Evolutionary conservation across 2,113 vertebrate species (phyloP).

Genomic region (Toxotes chatareus): DNA sequence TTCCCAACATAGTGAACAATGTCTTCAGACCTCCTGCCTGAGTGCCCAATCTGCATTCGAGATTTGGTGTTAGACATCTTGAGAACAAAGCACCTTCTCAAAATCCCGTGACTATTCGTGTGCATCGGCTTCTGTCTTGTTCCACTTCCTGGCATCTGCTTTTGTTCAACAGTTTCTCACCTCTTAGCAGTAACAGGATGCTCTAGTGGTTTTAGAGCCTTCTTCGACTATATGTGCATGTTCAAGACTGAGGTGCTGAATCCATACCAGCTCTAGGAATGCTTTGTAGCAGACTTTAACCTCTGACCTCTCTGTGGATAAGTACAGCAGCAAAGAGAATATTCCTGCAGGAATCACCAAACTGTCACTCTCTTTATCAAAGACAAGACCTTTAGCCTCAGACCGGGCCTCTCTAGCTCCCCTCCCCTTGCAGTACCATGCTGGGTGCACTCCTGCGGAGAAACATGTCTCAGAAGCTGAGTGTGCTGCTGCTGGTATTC

Average conservation of each 20-base stretch:
- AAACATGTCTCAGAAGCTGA: constrained; percentile 97
- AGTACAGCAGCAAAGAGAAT: neutral
- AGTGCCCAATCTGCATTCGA: neutral
- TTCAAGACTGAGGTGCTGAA: neutral
- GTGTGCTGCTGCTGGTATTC: constrained; percentile 91
- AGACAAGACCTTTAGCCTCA: constrained; percentile 7
- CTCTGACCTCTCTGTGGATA: constrained; percentile 26
- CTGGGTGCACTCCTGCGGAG: constrained; percentile 90
- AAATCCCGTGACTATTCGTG: constrained; percentile 24
- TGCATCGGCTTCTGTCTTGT: neutral
- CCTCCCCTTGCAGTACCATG: constrained; percentile 81
- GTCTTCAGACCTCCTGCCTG: constrained; percentile 25
- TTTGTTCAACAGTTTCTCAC: constrained; percentile 20
- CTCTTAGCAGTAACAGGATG: constrained; percentile 15
- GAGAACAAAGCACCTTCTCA: constrained; percentile 19
- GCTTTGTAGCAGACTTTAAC: constrained; percentile 20
- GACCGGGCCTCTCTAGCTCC: neutral
- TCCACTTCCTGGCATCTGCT: constrained; percentile 41
- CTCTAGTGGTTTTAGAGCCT: neutral
- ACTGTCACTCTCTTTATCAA: neutral
- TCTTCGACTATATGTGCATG: neutral
- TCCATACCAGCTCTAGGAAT: neutral
- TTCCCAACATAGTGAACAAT: constrained; percentile 40
- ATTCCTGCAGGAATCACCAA: neutral
- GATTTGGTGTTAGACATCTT: constrained; percentile 34